Evolutionary conservation across 2,797 vertebrate genomes (phyloP), one percentile per base, ranked within the genome.

Genomic region (Thamnophis elegans): DNA sequence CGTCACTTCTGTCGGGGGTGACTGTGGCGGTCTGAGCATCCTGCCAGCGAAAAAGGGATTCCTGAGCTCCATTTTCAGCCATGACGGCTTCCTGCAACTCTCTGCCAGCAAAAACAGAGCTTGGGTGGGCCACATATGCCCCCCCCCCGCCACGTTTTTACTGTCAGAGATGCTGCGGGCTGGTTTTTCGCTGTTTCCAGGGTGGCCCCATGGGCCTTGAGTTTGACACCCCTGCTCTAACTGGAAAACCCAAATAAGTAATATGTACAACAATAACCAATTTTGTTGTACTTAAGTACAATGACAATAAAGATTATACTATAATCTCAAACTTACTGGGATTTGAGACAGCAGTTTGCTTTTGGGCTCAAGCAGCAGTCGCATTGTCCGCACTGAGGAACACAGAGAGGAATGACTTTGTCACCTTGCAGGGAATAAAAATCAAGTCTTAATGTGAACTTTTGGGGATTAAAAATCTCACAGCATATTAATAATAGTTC

Each of bases 371-470:
- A 90, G 92, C 97, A 98, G 91, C 94, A 97, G 89, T 65, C 95
- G 95, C 97, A 98, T 88, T 96, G 93, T 85, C 96, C 95, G 26
- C 97, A 98, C 0, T 95, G 96, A 20, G 98, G 97, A 5, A 93
- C 0, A 6, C 68, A 93, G 1, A 98, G 89, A 0, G 97, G 97
- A 90, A 98, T 97, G 54, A 98, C 97, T 93, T 97, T 97, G 94
- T 98, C 97, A 91, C 97, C 97, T 98, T 93, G 22, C 73, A 94
- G 92, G 18, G 91, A 91, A n/a, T 92, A 82, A 82, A 47, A 25
- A 82, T 25, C 36, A 47, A 47, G 36, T 25, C 73, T 3, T 25
- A 47, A 82, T 47, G 20, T 5, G 18, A 60, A 22, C 28, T 3
- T 32, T 55, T 0, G 2, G 13, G 3, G 20, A 12, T 90, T 73